Evolutionary conservation across 2,888 invertebrate species (phyloP).

Genomic region (Junonia oenone): DNA sequence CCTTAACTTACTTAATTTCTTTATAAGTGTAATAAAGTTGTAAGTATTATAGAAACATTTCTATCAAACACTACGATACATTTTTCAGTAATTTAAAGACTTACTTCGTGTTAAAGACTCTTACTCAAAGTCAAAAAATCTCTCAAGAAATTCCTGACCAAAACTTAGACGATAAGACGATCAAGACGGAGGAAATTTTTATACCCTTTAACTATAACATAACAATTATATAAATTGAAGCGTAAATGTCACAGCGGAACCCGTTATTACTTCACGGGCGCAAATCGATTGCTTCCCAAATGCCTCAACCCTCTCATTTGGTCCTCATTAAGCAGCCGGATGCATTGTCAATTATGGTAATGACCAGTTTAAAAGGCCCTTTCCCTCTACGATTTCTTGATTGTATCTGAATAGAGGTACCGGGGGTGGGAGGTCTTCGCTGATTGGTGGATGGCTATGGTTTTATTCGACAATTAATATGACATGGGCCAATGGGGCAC

Average conservation of each 20-base stretch:
- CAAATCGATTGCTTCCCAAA: constrained; percentile 65
- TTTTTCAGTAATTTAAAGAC: too few species aligned
- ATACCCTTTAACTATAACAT: not conserved
- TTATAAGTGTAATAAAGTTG: too few species aligned
- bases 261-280: constrained; percentile 66
- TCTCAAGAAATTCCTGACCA: too few species aligned
- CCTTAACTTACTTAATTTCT: too few species aligned
- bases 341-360: constrained; percentile 63
- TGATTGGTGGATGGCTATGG: constrained; percentile 36
- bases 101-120: too few species aligned
- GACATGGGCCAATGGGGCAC: constrained; percentile 20
- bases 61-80: too few species aligned
- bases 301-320: constrained; percentile 67
- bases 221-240: constrained; percentile 30
- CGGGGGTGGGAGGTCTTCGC: constrained; percentile 28
- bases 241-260: constrained; percentile 49
- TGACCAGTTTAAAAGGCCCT: constrained; percentile 55
- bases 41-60: too few species aligned
- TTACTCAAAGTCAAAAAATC: too few species aligned
- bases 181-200: not conserved
- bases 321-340: constrained; percentile 71
- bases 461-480: constrained; percentile 45
- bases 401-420: constrained; percentile 8
- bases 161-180: too few species aligned
- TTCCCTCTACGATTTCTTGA: constrained; percentile 39